Conservation (phyloP, 2,113 vertebrate species). For the Lepus americanus region DNA sequence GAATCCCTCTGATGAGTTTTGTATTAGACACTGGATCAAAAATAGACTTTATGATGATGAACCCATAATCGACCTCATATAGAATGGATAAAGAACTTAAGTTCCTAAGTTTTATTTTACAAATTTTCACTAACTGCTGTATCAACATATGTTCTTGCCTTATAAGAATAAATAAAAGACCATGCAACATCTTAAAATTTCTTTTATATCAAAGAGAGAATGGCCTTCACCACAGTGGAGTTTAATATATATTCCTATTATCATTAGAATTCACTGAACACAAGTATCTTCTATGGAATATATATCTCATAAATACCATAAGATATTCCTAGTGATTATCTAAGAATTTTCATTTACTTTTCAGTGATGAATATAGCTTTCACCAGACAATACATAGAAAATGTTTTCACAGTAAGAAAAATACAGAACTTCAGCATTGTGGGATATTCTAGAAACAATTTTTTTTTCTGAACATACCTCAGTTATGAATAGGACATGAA, state of each 20-base stretch:
- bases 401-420: constrained; percentile 16
- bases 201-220: not conserved
- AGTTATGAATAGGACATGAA: not conserved
- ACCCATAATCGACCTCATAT: not conserved
- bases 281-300: not conserved
- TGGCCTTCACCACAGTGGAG: not conserved
- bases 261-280: not conserved
- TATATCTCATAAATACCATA: not conserved
- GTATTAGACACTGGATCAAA: not conserved
- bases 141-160: not conserved
- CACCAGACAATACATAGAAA: not conserved
- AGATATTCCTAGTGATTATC: not conserved
- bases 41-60: not conserved
- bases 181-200: not conserved
- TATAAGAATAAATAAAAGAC: not conserved
- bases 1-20: not conserved
- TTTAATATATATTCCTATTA: not conserved
- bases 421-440: not conserved
- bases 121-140: not conserved
- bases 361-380: not conserved
- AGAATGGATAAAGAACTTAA: not conserved
- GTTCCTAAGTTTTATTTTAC: not conserved
- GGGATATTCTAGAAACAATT: not conserved
- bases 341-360: not conserved
- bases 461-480: not conserved